Percentiles rank a stretch among this genome's conserved stretches.
These are phyloP conservation scores for Nomia melanderi DNA, from an alignment of 1,140 invertebrate genomes.

Conservation along the genomic window DNA sequence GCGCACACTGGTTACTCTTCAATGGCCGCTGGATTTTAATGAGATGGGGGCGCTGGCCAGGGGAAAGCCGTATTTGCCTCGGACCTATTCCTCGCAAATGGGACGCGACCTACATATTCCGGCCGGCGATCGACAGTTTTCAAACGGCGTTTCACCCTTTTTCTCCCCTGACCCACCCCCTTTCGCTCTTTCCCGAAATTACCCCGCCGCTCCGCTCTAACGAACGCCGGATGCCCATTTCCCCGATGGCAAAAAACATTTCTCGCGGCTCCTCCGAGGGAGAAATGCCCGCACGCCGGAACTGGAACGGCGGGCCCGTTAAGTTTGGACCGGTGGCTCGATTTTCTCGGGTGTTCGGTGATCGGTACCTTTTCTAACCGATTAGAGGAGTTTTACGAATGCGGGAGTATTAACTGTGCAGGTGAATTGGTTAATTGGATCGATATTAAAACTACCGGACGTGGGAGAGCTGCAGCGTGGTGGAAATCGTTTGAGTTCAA, in stretches of 20 bases:
- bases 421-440: no score
- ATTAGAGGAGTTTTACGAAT: no score
- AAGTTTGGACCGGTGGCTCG: no score
- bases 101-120: slow-evolving; percentile 34
- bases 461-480: no score
- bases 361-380: no score
- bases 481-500: no score
- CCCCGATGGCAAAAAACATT: slow-evolving; percentile 3
- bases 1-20: slow-evolving; percentile 4
- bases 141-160: neutral
- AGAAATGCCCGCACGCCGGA: neutral
- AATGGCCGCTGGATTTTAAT: slow-evolving; percentile 33
- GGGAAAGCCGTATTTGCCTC: neutral
- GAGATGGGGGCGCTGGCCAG: neutral
- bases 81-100: slow-evolving; percentile 8
- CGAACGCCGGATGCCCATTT: slow-evolving; percentile 10
- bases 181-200: neutral
- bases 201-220: slow-evolving; percentile 11
- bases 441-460: no score
- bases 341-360: no score
- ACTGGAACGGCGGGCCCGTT: neutral
- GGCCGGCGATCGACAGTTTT: neutral
- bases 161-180: no score
- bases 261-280: neutral
- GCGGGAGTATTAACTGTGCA: no score